Evolutionary conservation across 2,113 vertebrate species (phyloP).

Genomic region (Craseonycteris thonglongyai): DNA sequence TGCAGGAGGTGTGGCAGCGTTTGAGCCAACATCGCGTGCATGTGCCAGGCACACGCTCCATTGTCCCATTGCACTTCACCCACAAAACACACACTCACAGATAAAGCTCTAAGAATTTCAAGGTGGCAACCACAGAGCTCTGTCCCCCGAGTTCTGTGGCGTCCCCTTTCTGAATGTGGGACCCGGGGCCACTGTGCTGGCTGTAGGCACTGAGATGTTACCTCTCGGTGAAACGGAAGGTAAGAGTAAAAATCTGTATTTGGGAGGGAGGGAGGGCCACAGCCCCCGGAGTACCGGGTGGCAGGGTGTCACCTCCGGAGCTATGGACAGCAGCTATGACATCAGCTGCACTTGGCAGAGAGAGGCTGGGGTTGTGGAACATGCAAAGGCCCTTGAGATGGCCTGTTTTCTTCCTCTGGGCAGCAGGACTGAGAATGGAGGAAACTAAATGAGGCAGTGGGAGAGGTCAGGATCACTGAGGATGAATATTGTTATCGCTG

Average conservation of each 20-base stretch:
- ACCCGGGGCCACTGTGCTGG: neutral
- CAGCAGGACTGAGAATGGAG: neutral
- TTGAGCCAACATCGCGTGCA: accelerated
- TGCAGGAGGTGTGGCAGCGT: neutral
- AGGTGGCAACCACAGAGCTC: neutral
- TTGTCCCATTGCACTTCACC: neutral
- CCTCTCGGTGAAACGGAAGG: neutral
- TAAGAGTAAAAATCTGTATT: neutral
- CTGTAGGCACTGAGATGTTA: neutral
- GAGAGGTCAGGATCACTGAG: neutral
- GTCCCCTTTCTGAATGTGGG: neutral
- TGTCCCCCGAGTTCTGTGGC: neutral
- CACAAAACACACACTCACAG: neutral
- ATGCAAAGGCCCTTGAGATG: neutral
- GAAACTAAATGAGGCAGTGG: too few species aligned
- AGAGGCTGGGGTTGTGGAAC: neutral
- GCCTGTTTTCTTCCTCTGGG: neutral
- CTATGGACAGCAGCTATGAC: neutral
- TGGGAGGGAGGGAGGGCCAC: neutral
- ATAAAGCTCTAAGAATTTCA: neutral
- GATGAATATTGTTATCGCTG: neutral
- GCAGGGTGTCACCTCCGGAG: neutral
- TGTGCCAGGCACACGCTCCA: neutral
- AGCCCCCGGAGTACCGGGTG: neutral
- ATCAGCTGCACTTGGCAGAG: neutral